Evolutionary conservation across 2,888 invertebrate species (phyloP).

Genomic region (Rugalucina vietnamica): DNA sequence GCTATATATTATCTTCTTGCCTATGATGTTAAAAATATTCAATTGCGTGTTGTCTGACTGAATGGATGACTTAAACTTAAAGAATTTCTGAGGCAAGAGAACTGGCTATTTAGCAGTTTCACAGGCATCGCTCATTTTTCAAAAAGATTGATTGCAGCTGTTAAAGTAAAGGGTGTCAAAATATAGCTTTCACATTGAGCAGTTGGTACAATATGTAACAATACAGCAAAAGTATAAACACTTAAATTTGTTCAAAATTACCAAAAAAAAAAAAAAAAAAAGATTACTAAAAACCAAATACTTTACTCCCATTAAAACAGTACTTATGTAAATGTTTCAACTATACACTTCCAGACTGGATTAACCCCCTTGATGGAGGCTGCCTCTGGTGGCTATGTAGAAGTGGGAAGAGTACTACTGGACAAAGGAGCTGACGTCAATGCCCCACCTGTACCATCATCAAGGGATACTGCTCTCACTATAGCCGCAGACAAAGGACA

Average conservation of each 20-base stretch:
- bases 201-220: no score
- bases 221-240: no score
- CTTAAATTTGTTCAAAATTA: no score
- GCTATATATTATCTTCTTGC: not conserved
- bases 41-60: not conserved
- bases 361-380: constrained; percentile 99
- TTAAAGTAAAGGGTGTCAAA: no score
- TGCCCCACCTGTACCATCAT: constrained; percentile 98
- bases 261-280: no score
- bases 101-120: no score
- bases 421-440: constrained; percentile 99
- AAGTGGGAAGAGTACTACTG: constrained; percentile 97
- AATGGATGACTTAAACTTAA: not conserved
- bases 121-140: no score
- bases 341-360: constrained; percentile 93
- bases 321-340: no score
- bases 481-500: constrained; percentile 99
- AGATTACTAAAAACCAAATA: no score
- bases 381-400: constrained; percentile 99
- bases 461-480: constrained; percentile 98
- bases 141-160: no score
- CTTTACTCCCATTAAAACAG: no score
- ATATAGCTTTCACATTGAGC: no score
- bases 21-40: not conserved
- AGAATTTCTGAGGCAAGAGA: not conserved